Percentiles rank a stretch among this genome's conserved stretches.
These are phyloP conservation scores for Cyanoderma ruficeps DNA, from an alignment of 2,113 vertebrate species.

Conservation along the genomic window DNA sequence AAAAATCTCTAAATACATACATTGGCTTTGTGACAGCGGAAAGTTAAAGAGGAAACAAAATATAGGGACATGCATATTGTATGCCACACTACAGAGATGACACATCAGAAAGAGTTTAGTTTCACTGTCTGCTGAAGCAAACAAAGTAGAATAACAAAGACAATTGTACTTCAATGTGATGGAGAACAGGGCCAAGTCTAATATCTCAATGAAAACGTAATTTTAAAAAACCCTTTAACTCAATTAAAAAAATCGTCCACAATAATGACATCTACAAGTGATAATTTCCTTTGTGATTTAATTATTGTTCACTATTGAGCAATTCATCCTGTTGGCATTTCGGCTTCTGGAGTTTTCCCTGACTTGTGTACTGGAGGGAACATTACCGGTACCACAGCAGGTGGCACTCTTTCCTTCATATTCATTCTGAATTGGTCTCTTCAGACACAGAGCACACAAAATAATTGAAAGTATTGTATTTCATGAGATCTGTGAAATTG, in stretches of 20 bases:
- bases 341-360: not conserved
- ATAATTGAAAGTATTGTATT: not conserved
- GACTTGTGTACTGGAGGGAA: not conserved
- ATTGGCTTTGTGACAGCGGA: not conserved
- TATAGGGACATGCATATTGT: not conserved
- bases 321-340: not conserved
- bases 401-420: conserved; percentile 36
- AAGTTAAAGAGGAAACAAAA: not conserved
- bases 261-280: not conserved
- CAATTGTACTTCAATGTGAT: not conserved
- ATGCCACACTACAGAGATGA: not conserved
- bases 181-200: not conserved
- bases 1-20: not conserved
- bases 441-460: not conserved
- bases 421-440: not conserved
- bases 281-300: not conserved
- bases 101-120: not conserved
- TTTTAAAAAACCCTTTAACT: not conserved
- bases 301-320: not conserved
- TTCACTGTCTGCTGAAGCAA: not conserved
- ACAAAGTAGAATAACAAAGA: not conserved
- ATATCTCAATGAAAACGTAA: not conserved
- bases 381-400: conserved; percentile 1
- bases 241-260: not conserved
- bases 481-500: not conserved